Evolutionary conservation across 2,797 vertebrate genomes (phyloP), one percentile per base, ranked within the genome.

Genomic region (Enteromius anoplus): DNA sequence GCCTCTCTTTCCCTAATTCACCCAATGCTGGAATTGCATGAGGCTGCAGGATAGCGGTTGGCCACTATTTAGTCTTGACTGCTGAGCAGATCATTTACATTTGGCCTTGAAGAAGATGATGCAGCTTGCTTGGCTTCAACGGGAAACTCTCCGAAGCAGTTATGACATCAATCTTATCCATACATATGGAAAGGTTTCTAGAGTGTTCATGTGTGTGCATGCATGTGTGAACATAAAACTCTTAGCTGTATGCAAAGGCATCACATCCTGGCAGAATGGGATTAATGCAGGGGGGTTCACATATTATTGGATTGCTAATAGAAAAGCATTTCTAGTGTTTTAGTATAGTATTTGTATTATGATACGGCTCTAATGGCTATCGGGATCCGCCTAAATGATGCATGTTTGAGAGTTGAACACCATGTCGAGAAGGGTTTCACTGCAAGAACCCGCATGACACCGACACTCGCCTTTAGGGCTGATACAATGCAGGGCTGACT

Each of bases 401-500:
- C 14, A 65, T 45, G 55, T 75, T 73, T 64, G n/a, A 23, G 55
- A 34, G 7, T 17, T 8, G 29, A 11, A 64, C 45, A 73, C 17
- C 42, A 58, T 47, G 75, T 32, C 17, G 37, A 60, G 34, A 77
- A 62, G 8, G 4, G 1, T 66, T 76, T 65, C 26, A 64, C 42
- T 65, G 26, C 45, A 51, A n/a, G 26, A 45, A 40, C 80, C 60
- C 45, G 12, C 9, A 19, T 26, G 29, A 82, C 55, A 82, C 14
- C 3, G 12, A 29, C 47, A 29, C n/a, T 29, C 42, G 32, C 70
- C 42, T 49, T 72, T 40, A 62, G 29, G 80, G 45, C 47, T 82
- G 71, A 75, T 21, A 32, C n/a, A 42, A 75, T 68, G 29, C 66
- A 77, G 76, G 65, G 65, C 64, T 70, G 29, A 81, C 83, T 75